A percentile compares a stretch with the other conserved stretches of the same genome.
These are phyloP conservation scores for Pangasius sanitwongsei DNA, from an alignment of 2,797 vertebrate species.

Conservation along the genomic window DNA sequence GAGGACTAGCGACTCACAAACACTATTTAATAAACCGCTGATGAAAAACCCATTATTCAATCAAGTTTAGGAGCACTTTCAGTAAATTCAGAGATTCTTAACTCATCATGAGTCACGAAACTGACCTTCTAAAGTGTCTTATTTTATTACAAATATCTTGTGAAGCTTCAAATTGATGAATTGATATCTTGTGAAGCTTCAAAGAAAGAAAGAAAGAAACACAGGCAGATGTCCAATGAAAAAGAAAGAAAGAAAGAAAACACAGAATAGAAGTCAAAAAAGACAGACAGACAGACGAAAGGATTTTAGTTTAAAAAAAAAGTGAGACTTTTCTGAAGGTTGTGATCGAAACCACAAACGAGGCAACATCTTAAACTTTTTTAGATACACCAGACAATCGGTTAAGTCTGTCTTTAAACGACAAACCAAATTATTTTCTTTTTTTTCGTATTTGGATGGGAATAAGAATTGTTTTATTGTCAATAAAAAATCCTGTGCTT, in stretches of 20 bases:
- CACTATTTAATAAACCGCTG: neutral
- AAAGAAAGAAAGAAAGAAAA: neutral
- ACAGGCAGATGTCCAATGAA: neutral
- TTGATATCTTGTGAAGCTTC: neutral
- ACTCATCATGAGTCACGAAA: neutral
- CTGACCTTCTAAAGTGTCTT: neutral
- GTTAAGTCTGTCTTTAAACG: neutral
- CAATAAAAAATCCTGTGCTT: conserved; percentile 3
- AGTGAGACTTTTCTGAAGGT: neutral
- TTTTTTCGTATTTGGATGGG: neutral
- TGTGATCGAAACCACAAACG: neutral
- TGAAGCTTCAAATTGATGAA: neutral
- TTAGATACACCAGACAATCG: neutral
- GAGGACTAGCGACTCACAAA: neutral
- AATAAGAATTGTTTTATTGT: neutral
- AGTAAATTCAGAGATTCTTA: neutral
- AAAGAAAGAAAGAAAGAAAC: neutral
- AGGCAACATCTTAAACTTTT: neutral
- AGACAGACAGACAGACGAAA: neutral
- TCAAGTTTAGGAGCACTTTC: neutral
- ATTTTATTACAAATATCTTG: neutral
- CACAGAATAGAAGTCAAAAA: too few species aligned
- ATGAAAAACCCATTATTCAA: neutral
- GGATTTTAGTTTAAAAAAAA: neutral
- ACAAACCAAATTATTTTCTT: neutral